Conservation (phyloP, 2,113 vertebrate genomes). For the Cyprinodon brontotheroides region DNA sequence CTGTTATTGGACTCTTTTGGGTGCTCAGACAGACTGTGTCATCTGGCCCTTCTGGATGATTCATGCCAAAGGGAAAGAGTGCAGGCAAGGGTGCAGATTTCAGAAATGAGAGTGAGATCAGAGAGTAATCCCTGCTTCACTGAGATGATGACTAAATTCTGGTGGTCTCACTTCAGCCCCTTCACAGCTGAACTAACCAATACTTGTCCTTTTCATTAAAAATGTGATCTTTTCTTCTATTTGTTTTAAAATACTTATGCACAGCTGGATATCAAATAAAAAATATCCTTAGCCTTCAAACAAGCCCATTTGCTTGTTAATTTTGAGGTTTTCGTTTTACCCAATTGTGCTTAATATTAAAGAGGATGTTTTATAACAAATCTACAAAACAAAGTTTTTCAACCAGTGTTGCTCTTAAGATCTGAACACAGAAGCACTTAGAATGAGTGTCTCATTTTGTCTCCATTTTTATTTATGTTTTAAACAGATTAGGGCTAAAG, state of each 20-base stretch:
- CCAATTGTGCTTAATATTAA: conserved; percentile 18
- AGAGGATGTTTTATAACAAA: conserved; percentile 12
- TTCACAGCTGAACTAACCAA: background rate
- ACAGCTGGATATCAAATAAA: background rate
- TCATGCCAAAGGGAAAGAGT: conserved; percentile 10
- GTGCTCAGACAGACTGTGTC: conserved; percentile 27
- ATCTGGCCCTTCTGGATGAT: conserved; percentile 27
- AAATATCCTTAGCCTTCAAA: background rate
- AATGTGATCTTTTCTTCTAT: conserved; percentile 5
- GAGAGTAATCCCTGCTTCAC: conserved; percentile 43
- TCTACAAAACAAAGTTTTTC: conserved; percentile 27
- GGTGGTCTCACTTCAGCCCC: conserved; percentile 12
- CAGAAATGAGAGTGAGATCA: conserved; percentile 31
- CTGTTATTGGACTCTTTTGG: conserved; percentile 58
- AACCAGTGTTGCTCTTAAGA: background rate
- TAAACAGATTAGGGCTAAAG: conserved; percentile 5
- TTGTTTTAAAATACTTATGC: conserved; percentile 22
- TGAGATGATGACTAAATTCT: conserved; percentile 20
- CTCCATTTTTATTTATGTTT: background rate
- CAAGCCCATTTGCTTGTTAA: background rate
- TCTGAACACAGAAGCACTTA: conserved; percentile 10
- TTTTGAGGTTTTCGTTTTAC: conserved; percentile 31
- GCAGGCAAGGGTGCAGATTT: conserved; percentile 14
- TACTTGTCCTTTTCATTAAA: background rate
- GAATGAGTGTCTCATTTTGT: background rate